phyloP scores from a whole-genome alignment of 2,797 vertebrate species.

The Epinephelus malabaricus region DNA sequence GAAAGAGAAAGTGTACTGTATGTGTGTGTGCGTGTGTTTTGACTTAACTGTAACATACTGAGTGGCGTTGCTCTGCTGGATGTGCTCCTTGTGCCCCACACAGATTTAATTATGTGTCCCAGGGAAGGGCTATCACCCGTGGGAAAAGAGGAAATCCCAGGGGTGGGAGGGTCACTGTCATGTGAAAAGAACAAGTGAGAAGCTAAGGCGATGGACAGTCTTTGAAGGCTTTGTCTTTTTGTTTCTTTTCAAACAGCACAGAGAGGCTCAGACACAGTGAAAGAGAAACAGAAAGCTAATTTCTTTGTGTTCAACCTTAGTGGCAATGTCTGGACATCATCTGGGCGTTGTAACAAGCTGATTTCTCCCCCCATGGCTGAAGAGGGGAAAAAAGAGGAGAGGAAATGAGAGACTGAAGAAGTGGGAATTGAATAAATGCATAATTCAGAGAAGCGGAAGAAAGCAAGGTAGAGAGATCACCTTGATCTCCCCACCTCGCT shows the following conservation, averaged over 20 bases:
- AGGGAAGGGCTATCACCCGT: conserved; percentile 61
- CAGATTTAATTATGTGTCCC: conserved; percentile 74
- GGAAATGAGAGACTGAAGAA: conserved; percentile 42
- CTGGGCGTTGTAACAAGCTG: conserved; percentile 33
- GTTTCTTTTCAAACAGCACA: conserved; percentile 22
- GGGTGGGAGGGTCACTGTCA: conserved; percentile 48
- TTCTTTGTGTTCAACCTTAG: conserved; percentile 37
- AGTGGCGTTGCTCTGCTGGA: conserved; percentile 40
- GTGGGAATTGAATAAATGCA: conserved; percentile 67
- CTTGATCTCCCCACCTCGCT: conserved; percentile 64
- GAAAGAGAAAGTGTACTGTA: conserved; percentile 14
- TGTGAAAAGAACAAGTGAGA: conserved; percentile 63
- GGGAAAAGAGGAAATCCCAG: conserved; percentile 66
- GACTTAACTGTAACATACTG: conserved; percentile 4
- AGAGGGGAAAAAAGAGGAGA: not conserved
- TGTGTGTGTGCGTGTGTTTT: conserved; percentile 7
- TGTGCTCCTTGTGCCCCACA: conserved; percentile 46
- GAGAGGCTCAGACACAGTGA: conserved; percentile 20
- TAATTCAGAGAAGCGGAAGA: conserved; percentile 61
- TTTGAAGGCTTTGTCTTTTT: conserved; percentile 60
- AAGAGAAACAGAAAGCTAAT: conserved; percentile 37
- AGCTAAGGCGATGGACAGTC: conserved; percentile 54
- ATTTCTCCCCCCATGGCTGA: conserved; percentile 18
- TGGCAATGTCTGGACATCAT: conserved; percentile 52
- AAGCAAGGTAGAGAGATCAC: conserved; percentile 49